Evolutionary conservation across 2,888 invertebrate genomes (phyloP), one percentile per base, ranked within the genome.

Genomic region (Uropetala carovei): DNA sequence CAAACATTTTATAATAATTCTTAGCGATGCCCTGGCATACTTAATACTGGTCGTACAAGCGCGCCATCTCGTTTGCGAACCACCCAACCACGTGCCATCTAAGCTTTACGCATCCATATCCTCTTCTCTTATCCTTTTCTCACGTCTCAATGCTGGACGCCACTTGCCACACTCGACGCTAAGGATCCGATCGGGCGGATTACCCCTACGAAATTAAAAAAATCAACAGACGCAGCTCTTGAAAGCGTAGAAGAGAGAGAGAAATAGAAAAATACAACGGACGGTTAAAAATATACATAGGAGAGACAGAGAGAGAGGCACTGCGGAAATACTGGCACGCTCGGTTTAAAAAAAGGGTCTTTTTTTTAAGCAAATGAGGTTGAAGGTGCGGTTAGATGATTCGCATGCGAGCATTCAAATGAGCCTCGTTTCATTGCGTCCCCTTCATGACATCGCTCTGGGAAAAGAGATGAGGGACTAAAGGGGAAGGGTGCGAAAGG

Each of bases 321-420:
- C 64, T 64, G 75, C 75, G 75, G 43, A 43, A 43, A 43, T 43
- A 43, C 43, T 43, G 43, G 43, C 43, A 43, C 43, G 43, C 43
- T 43, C 43, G 43, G 75, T 22, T 75, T 75, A 27, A 75, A 75
- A 75, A 75, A 27, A 18, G 18, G 68, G 18, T 18, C 18, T 68
- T 68, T 68, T 68, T 68, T 68, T 68, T 68, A 75, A 13, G 75
- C 75, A 75, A 75, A 75, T 75, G 75, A 75, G 75, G n/a, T 68
- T 68, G 68, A 68, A 68, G 68, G 75, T 75, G 75, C 75, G 75
- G 75, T 75, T 75, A 75, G 75, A 75, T 75, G 75, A 75, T 75
- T 75, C 27, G 75, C 75, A 75, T 14, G 27, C 75, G 75, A 75
- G 75, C 75, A 75, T 75, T 75, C 75, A 75, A 75, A 75, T 75